Base-by-base conservation (phyloP, 30 jellyfish, hydroid and myxozoan genomes). In the Aurelia sp. region DNA sequence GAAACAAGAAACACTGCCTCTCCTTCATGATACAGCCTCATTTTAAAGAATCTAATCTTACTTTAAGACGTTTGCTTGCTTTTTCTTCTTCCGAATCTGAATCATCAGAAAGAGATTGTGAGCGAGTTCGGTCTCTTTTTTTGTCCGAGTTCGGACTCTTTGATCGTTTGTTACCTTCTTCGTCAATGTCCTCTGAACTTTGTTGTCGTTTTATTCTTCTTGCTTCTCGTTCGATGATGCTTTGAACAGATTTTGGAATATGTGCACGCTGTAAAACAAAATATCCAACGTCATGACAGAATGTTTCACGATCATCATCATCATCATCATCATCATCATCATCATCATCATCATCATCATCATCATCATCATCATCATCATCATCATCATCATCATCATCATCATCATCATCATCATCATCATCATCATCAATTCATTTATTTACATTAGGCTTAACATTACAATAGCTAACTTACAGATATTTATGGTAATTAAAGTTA, bases 251-350 rank as follows among this genome's bases (percentile, higher is more conserved):
- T 63, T 90, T 90, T 19, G 99, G 96, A 55, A 96, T 84, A 48
- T 96, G 99, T 10, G 97, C 97, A 44, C 99, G 97, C 99, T 96
- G 57, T 10, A 83, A 80, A 76, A 86, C 35, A 60, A 8, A 48
- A 35, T 20, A n/a, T 17, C 11, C 4, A n/a, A 58, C 27, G 47
- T 12, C 2, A 9, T 2, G 74, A 27, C 2, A 27, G 33, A 27
- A 27, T 27, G 33, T 2, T 27, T 27, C 33, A 27, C 33, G 33
- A 2, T 27, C 33, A 27, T 27, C 33, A 27, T 27, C 33, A 27
- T 27, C 33, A 27, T 27, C 33, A 27, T 27, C 33, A 27, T 27
- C 33, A 27, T 27, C 33, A 27, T 27, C 33, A 27, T 27, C 33
- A 27, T 27, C 33, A 27, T 27, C 33, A 27, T 27, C 33, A 27